Evolutionary conservation across 2,888 invertebrate genomes (phyloP), one percentile per base, ranked within the genome.

Genomic region (Phlogophora meticulosa): DNA sequence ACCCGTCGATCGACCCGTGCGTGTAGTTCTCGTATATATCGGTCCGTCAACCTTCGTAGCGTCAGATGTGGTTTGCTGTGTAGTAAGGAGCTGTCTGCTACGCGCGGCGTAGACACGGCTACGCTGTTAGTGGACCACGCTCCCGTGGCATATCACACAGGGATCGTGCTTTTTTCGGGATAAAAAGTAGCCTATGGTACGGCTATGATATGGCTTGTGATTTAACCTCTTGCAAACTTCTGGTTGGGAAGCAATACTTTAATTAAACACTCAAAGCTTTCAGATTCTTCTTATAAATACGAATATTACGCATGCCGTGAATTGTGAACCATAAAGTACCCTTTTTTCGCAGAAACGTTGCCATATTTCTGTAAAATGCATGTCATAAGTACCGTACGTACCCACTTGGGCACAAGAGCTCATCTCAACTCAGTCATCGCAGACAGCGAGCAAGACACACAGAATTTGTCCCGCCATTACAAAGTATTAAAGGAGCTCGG

Each of bases 401-500:
- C 64, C 68, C 58, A 67, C 70, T 73, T 73, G 68, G 59, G 78
- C 62, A 71, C 57, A 56, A 77, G 78, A 77, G 76, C 80, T 81
- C 83, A 81, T 82, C 80, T 82, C 84, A 72, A 76, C 82, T 79
- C 78, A 81, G 83, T 86, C 85, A 81, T 87, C 86, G 83, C 84
- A 84, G 85, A 84, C 87, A 82, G 84, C 81, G 82, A 81, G 78
- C 85, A 86, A 88, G 85, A 87, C 87, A 87, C 87, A 88, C 85
- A 89, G 89, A 89, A 90, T 90, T 89, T 89, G 90, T 91, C 85
- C 87, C 89, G 85, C 90, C 88, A 91, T 91, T 90, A 91, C 91
- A 92, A 91, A 92, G 89, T 91, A 92, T 92, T 92, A 93, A 90
- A 92, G 91, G 88, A 89, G 90, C 91, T 88, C 86, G 78, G 83